Evolutionary conservation across 2,113 vertebrate species (phyloP).

Genomic region (Cariama cristata): DNA sequence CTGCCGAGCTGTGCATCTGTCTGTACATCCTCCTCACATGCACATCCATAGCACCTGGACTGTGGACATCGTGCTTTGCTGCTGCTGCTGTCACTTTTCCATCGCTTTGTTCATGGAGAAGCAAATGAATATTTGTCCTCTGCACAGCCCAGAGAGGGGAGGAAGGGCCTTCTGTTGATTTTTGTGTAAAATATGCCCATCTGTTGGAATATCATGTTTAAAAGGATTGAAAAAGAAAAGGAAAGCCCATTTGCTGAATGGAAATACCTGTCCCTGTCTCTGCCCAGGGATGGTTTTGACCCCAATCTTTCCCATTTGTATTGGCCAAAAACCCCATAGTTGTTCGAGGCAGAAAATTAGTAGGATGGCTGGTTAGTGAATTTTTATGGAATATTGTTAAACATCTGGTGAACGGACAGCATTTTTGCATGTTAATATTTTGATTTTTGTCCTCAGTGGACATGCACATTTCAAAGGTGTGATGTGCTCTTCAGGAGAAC

Average conservation of each 20-base stretch:
- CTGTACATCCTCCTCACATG: accelerated
- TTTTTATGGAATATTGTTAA: background rate
- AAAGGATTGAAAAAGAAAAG: background rate
- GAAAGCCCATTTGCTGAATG: background rate
- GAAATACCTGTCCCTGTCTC: background rate
- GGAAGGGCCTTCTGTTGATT: background rate
- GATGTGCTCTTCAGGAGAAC: background rate
- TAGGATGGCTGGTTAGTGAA: background rate
- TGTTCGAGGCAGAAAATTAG: background rate
- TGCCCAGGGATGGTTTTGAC: background rate
- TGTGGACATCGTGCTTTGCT: accelerated
- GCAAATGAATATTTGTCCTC: background rate
- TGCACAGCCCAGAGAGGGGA: background rate
- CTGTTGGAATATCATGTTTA: background rate
- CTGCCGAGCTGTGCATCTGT: background rate
- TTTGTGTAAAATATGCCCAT: background rate
- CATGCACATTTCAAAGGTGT: background rate
- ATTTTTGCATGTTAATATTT: background rate
- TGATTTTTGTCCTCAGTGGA: background rate
- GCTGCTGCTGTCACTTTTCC: background rate
- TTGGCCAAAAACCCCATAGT: accelerated
- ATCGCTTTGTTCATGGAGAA: background rate
- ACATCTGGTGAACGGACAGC: background rate
- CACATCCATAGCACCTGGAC: accelerated
- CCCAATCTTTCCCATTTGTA: background rate